phyloP scores from a whole-genome alignment of 2,797 vertebrate genomes.

The Myotis findleyi region DNA sequence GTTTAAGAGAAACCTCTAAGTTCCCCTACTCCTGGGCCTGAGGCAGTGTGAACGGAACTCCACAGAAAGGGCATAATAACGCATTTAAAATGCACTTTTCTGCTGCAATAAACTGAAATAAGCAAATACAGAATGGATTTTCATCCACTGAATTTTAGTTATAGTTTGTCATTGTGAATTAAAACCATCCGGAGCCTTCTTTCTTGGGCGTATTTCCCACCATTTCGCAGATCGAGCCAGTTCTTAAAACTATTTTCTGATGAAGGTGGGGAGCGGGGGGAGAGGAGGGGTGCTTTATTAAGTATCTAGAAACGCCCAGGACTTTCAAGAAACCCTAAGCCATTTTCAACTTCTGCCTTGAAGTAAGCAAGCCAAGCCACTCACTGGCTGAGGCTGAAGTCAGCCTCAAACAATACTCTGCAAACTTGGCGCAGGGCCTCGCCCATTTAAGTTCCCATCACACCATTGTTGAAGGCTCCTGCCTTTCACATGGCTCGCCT shows the following conservation, averaged over 20 bases:
- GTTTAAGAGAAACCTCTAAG: slow-evolving; percentile 79
- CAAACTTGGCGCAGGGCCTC: slow-evolving; percentile 57
- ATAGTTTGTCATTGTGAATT: slow-evolving; percentile 63
- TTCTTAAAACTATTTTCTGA: not conserved
- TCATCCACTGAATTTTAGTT: slow-evolving; percentile 73
- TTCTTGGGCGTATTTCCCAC: slow-evolving; percentile 7
- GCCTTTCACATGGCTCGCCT: slow-evolving; percentile 70
- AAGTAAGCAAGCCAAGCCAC: slow-evolving; percentile 63
- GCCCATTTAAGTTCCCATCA: slow-evolving; percentile 81
- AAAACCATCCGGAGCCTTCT: slow-evolving; percentile 50
- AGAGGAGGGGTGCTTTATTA: not conserved
- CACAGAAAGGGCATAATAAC: slow-evolving; percentile 71
- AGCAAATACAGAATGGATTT: slow-evolving; percentile 71
- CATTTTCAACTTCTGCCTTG: slow-evolving; percentile 66
- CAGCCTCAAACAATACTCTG: slow-evolving; percentile 74
- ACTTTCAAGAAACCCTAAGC: slow-evolving; percentile 52
- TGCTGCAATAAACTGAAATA: slow-evolving; percentile 61
- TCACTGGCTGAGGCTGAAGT: slow-evolving; percentile 70
- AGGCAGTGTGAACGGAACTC: slow-evolving; percentile 82
- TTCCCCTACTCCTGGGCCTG: slow-evolving; percentile 78
- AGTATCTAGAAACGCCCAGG: slow-evolving; percentile 19
- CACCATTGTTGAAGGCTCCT: slow-evolving; percentile 75
- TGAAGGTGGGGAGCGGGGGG: not conserved
- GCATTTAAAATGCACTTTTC: slow-evolving; percentile 70
- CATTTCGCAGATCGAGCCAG: slow-evolving; percentile 38